Evolutionary conservation across 2,113 vertebrate species (phyloP).

Genomic region (Chlamydotis undulata): DNA sequence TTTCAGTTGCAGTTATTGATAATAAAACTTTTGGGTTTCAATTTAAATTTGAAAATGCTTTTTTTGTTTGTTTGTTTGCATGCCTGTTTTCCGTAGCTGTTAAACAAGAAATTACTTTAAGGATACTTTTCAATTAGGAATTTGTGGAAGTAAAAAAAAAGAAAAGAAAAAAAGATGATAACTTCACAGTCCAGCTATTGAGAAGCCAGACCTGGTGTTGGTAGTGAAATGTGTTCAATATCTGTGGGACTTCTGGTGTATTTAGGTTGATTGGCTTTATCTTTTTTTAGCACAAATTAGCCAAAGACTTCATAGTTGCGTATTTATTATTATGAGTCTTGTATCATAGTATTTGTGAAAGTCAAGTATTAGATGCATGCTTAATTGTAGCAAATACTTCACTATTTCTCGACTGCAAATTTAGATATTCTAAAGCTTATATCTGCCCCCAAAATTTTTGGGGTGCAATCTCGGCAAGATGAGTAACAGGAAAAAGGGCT

Average conservation of each 20-base stretch:
- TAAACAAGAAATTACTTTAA: background rate
- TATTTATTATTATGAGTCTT: background rate
- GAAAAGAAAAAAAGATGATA: background rate
- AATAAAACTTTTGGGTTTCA: constrained; percentile 67
- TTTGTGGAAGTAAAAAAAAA: background rate
- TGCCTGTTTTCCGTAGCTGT: constrained; percentile 24
- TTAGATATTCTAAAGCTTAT: background rate
- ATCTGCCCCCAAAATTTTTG: background rate
- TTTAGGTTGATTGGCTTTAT: background rate
- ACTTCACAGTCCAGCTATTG: background rate
- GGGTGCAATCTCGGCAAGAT: background rate
- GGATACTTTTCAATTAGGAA: background rate
- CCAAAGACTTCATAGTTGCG: too few relatives aligned
- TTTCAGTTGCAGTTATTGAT: constrained; percentile 67
- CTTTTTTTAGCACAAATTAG: background rate
- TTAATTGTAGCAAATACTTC: background rate
- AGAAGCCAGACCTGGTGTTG: background rate
- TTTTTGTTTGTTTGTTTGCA: constrained; percentile 22
- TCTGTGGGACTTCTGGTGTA: background rate
- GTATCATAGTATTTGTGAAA: background rate
- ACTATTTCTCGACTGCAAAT: background rate
- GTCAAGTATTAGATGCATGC: rapidly evolving
- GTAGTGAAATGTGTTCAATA: background rate
- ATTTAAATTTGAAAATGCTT: constrained; percentile 40
- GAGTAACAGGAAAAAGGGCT: background rate